These are phyloP conservation scores for Ephialtes manifestator DNA, from an alignment of 2,888 invertebrate species.

Conservation along the genomic window DNA sequence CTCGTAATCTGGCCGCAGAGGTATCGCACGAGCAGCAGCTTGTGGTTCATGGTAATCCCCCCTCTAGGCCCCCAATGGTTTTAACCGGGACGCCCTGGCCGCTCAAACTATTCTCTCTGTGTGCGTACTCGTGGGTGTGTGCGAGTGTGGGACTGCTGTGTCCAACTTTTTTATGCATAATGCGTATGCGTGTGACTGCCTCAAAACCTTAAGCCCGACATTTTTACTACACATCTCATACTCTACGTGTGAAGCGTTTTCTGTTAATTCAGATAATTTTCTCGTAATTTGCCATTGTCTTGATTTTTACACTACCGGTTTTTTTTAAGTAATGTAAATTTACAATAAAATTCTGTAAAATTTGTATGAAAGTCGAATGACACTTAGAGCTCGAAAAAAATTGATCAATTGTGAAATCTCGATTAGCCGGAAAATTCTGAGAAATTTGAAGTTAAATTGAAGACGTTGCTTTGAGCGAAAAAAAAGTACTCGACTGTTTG, in stretches of 20 bases:
- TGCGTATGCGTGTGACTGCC: slow-evolving; percentile 69
- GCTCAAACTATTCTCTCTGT: slow-evolving; percentile 71
- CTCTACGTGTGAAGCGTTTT: neutral
- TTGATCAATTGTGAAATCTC: too few species aligned
- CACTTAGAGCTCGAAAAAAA: too few species aligned
- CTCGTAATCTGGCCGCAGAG: slow-evolving; percentile 91
- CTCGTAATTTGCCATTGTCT: too few species aligned
- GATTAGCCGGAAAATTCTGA: too few species aligned
- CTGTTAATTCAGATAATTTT: too few species aligned
- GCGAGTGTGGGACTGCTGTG: slow-evolving; percentile 73
- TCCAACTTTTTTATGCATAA: slow-evolving; percentile 65
- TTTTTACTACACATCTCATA: slow-evolving; percentile 10
- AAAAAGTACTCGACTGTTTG: too few species aligned
- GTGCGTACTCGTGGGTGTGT: slow-evolving; percentile 67
- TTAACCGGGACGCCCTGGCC: slow-evolving; percentile 81
- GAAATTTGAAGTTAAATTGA: too few species aligned
- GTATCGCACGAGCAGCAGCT: slow-evolving; percentile 91
- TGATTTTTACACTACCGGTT: neutral
- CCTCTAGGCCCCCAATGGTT: slow-evolving; percentile 82
- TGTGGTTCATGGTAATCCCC: slow-evolving; percentile 92
- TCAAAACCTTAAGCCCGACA: slow-evolving; percentile 26
- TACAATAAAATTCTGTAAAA: too few species aligned
- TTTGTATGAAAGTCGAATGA: too few species aligned
- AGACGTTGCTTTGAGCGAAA: too few species aligned
- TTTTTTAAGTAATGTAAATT: neutral